phyloP scores from a whole-genome alignment of 1,140 invertebrate species.

The Drosophila eugracilis region DNA sequence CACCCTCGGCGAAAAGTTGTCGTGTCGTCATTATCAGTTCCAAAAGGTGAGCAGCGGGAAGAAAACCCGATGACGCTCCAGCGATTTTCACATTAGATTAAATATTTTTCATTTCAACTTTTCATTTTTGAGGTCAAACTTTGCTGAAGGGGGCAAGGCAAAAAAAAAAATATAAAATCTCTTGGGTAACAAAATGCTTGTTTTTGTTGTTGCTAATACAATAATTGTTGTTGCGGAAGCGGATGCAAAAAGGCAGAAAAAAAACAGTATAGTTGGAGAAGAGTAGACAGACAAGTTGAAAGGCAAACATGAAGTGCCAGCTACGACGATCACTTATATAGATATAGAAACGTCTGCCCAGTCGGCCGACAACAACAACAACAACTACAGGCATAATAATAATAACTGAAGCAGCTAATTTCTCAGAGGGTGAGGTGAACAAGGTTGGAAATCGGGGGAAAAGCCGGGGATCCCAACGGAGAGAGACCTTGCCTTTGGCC shows the following conservation, averaged over 20 bases:
- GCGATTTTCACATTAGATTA: constrained; percentile 82
- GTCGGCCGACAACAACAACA: constrained; percentile 18
- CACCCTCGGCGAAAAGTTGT: constrained; percentile 45
- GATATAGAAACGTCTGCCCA: constrained; percentile 73
- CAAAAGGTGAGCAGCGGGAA: constrained; percentile 44
- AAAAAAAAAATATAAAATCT: constrained; percentile 21
- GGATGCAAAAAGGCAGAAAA: constrained; percentile 69
- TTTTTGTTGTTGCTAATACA: constrained; percentile 59
- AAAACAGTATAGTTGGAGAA: constrained; percentile 14
- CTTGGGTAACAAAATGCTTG: constrained; percentile 55
- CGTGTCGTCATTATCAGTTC: constrained; percentile 67
- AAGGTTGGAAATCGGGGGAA: constrained; percentile 32
- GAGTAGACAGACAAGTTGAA: constrained; percentile 60
- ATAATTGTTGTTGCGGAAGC: constrained; percentile 77
- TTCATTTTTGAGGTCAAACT: constrained; percentile 74
- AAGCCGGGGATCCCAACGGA: constrained; percentile 13
- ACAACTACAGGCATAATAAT: constrained; percentile 46
- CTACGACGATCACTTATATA: constrained; percentile 75
- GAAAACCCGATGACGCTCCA: constrained; percentile 66
- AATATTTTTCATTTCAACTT: constrained; percentile 65
- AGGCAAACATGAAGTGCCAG: constrained; percentile 77
- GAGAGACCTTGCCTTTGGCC: constrained; percentile 70
- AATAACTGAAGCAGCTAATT: constrained; percentile 81
- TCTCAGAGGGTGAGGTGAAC: constrained; percentile 58
- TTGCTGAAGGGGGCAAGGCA: constrained; percentile 13